Base-by-base conservation (phyloP, 2,888 invertebrate species). In the Leucophora obtusa region DNA sequence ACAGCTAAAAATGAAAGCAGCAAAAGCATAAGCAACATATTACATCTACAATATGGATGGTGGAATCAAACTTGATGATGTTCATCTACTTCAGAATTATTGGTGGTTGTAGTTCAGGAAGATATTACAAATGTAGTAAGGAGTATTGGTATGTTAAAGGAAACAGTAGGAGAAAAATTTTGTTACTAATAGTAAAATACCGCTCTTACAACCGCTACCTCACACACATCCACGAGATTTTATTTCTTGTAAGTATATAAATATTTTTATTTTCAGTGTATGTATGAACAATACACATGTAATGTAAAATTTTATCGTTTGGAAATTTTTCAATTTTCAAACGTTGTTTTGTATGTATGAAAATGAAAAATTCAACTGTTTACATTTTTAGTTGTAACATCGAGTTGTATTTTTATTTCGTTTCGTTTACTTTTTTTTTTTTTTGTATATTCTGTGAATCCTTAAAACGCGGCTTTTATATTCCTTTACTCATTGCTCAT, bases 281-380 rank as follows among this genome's bases (percentile, higher is more conserved):
- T 63, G 47, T 50, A 47, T 65, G 28, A 15, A 51, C 35, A 62
- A 56, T 63, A 63, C 70, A 76, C 60, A 62, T 76, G 68, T 82
- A 84, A 84, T 86, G 84, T 87, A 85, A 87, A 87, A 87, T 88
- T 89, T 89, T 89, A 89, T 89, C 86, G 89, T 86, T 89, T 88
- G 89, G 88, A 89, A 89, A 89, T 89, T 87, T 89, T 89, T 87
- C 87, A 88, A 89, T 89, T 88, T 87, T 84, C 84, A 73, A 82
- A 83, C 73, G 78, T 66, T 79, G 51, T 47, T 21, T 18, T 43
- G 21, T 66, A 14, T 24, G 18, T 24, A 10, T 6, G 21, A 24
- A 62, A 54, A 18, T 56, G 62, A 47, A 47, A 47, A 47, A 47
- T 28, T 74, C 62, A 62, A 18, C 63, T 53, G 56, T 62, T 66